Conservation (phyloP, 53 echinoderm and acorn worm genomes). For the Arbacia lixula region DNA sequence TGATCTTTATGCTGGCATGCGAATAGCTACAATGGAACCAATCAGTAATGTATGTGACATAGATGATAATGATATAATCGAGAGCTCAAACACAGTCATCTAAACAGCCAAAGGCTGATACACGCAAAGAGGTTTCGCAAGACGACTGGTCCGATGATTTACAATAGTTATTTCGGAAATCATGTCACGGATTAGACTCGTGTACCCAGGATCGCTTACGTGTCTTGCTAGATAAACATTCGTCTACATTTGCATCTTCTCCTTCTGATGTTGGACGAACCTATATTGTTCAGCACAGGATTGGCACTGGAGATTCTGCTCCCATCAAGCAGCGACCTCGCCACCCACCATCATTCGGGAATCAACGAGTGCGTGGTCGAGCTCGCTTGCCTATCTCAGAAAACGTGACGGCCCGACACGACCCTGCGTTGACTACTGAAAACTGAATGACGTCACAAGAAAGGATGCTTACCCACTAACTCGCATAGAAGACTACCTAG, state of each 20-base stretch:
- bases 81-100: background rate
- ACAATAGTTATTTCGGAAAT: constrained; percentile 13
- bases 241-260: constrained; percentile 40
- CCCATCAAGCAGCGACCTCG: constrained; percentile 61
- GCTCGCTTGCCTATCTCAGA: constrained; percentile 56
- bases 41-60: constrained; percentile 2
- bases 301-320: constrained; percentile 62
- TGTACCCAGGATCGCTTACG: background rate
- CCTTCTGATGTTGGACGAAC: constrained; percentile 62
- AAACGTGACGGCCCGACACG: constrained; percentile 61
- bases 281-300: constrained; percentile 51
- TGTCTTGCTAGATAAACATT: constrained; percentile 10
- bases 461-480: constrained; percentile 68
- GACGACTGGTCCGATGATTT: constrained; percentile 52
- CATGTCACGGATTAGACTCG: background rate
- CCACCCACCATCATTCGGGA: constrained; percentile 57
- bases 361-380: constrained; percentile 66
- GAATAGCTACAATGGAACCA: constrained; percentile 24
- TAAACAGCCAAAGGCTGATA: background rate
- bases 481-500: constrained; percentile 64
- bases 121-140: background rate
- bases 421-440: constrained; percentile 68
- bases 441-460: constrained; percentile 62
- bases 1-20: constrained; percentile 36
- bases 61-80: background rate